Base-by-base conservation (phyloP, 1,140 invertebrate species). In the Drosophila lowei region DNA sequence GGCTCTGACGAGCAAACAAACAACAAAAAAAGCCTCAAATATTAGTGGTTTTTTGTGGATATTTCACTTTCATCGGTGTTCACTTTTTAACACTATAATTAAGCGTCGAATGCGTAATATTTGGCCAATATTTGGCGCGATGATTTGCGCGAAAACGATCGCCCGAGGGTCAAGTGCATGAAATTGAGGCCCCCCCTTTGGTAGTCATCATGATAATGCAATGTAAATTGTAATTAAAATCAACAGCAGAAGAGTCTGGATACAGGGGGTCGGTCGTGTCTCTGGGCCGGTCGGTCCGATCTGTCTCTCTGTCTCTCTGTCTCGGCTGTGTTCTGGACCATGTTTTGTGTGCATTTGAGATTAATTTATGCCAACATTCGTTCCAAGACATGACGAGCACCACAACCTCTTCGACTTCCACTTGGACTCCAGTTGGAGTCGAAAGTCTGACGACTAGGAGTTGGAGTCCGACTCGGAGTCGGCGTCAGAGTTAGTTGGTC, bases 301-400 rank as follows among this genome's bases (percentile, higher is more conserved):
- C 25, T 15, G 13, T 25, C 59, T 54, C 49, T 62, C 16, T 57
- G 25, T 30, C 18, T 58, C 61, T 47, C 47, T 48, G 43, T 50
- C 48, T 72, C 55, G 50, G 75, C 60, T 71, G 76, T 84, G 80
- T 85, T 85, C 81, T 88, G 78, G 83, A 65, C 83, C 81, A 86
- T 86, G 77, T 86, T 85, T 68, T 68, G 66, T 89, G 79, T 83
- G 83, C 83, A 86, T 86, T 86, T 86, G 83, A 88, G 79, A 86
- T 86, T 86, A 86, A 86, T 86, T 86, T 86, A 86, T 86, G 83
- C 83, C 85, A 86, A 85, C 83, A 86, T 86, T 81, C 76, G 79
- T 75, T 79, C 59, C 64, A 56, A 77, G 79, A 78, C 72, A 75
- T 67, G 72, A 75, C 62, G 72, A 63, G 72, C 73, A 76, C 49